Conservation (phyloP, 2,113 vertebrate species). For the Synodontis membranacea region DNA sequence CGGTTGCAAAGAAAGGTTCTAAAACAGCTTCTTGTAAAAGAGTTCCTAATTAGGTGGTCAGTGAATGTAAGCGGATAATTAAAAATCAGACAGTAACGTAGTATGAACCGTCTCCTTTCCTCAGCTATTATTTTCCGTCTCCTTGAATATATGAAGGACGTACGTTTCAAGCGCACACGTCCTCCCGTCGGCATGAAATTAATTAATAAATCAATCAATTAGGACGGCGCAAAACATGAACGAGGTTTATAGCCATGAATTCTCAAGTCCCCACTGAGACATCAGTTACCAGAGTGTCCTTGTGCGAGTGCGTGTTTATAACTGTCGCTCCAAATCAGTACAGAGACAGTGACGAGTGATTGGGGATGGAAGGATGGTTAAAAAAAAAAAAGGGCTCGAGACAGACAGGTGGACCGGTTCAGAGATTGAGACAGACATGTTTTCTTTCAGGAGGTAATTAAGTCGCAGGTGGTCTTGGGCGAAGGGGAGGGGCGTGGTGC, state of each 20-base stretch:
- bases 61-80: neutral
- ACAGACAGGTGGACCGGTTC: neutral
- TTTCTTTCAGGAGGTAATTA: constrained; percentile 27
- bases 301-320: constrained; percentile 30
- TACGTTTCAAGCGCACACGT: neutral
- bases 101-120: neutral
- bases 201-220: constrained; percentile 37
- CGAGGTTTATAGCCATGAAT: neutral
- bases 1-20: neutral
- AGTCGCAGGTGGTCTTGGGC: constrained; percentile 27
- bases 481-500: constrained; percentile 7
- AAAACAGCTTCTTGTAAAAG: neutral
- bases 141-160: neutral
- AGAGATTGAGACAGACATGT: neutral
- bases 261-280: constrained; percentile 30
- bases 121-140: neutral
- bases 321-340: constrained; percentile 16
- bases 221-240: constrained; percentile 22
- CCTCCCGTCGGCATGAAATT: neutral
- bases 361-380: neutral
- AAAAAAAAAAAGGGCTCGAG: neutral
- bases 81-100: neutral
- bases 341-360: neutral
- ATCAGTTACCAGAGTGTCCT: neutral
- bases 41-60: neutral